Conservation (phyloP, 2,888 invertebrate species). For the Synanthedon myopaeformis region DNA sequence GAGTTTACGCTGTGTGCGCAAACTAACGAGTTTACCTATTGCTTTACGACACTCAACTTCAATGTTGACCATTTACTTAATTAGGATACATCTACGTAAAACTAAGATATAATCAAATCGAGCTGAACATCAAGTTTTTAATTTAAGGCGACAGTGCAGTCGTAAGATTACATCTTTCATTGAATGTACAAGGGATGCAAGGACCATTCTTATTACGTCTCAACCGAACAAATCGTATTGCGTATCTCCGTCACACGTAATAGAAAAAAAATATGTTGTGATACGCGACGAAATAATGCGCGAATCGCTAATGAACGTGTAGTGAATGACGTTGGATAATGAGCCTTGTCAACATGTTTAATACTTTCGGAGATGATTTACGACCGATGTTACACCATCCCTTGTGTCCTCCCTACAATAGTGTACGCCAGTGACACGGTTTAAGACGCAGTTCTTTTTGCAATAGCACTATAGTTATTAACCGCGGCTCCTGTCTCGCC, state of each 20-base stretch:
- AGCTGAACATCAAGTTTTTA: no score
- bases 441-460: neutral
- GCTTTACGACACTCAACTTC: neutral
- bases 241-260: no score
- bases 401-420: slow-evolving; percentile 7
- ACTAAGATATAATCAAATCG: no score
- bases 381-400: slow-evolving; percentile 21
- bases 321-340: neutral
- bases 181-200: no score
- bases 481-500: no score
- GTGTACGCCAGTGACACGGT: neutral
- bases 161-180: no score
- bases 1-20: neutral
- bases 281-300: neutral
- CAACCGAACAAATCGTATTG: no score
- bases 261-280: neutral
- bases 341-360: neutral
- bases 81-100: no score
- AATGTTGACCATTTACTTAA: neutral
- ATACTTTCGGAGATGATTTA: slow-evolving; percentile 17
- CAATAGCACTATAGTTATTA: no score
- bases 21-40: neutral
- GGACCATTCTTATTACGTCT: no score
- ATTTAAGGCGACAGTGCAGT: no score
- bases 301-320: neutral